A percentile compares a stretch with the other conserved stretches of the same genome.
These are phyloP conservation scores for Ictalurus furcatus DNA, from an alignment of 2,113 vertebrate species.

Conservation along the genomic window DNA sequence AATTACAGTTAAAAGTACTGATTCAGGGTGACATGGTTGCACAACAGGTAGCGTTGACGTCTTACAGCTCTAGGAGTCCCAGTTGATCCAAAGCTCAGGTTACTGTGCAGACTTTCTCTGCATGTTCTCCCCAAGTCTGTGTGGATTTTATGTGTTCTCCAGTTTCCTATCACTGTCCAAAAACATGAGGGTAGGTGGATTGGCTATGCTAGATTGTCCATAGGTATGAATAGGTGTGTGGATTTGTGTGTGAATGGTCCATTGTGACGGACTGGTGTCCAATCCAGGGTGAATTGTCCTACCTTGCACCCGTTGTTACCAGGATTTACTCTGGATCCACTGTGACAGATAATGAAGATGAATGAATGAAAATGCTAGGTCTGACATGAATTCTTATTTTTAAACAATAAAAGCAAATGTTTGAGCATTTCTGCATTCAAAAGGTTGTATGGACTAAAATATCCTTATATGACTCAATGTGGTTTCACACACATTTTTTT, in stretches of 20 bases:
- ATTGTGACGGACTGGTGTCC: neutral
- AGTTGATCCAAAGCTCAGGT: neutral
- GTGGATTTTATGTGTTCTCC: too few species aligned
- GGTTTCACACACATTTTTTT: too few species aligned
- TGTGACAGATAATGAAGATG: neutral
- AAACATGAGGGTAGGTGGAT: neutral
- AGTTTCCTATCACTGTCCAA: neutral
- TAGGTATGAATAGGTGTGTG: neutral
- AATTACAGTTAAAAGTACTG: neutral
- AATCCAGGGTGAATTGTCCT: neutral
- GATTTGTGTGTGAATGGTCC: neutral
- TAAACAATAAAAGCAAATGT: neutral
- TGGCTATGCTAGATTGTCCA: neutral
- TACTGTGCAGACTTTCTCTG: neutral
- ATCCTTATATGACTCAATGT: too few species aligned
- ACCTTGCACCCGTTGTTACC: neutral
- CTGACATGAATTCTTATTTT: neutral
- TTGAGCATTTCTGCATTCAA: neutral
- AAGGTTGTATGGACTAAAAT: neutral
- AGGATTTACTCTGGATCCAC: neutral
- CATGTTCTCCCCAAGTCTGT: neutral
- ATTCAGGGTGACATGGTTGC: neutral
- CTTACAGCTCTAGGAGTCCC: neutral
- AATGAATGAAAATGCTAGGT: neutral
- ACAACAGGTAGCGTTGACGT: accelerated